Evolutionary conservation across 2,888 invertebrate genomes (phyloP).

Genomic region (Drosophila suboccidentalis): DNA sequence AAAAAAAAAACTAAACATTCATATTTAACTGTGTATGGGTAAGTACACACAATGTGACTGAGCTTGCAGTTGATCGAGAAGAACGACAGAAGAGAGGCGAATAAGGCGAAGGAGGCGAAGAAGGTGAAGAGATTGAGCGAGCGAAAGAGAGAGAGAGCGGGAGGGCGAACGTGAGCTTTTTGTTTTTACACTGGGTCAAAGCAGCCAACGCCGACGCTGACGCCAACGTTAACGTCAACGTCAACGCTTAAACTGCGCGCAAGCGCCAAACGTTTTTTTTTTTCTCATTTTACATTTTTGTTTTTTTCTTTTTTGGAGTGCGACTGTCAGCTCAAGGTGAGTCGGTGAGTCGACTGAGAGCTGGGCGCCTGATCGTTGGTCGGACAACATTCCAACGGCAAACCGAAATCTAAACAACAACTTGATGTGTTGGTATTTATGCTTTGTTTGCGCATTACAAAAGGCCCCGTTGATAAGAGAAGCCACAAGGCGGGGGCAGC

Average conservation of each 20-base stretch:
- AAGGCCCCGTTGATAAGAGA: slow-evolving; percentile 60
- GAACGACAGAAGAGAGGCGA: slow-evolving; percentile 2
- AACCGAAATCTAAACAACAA: slow-evolving; percentile 67
- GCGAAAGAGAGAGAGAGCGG: background rate
- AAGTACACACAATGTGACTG: slow-evolving; percentile 51
- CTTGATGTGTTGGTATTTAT: slow-evolving; percentile 73
- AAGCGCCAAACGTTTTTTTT: slow-evolving; percentile 38
- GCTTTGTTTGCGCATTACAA: slow-evolving; percentile 76
- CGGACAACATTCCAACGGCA: slow-evolving; percentile 63
- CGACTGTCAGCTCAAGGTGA: slow-evolving; percentile 71
- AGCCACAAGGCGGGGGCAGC: slow-evolving; percentile 37
- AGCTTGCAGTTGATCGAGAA: slow-evolving; percentile 29
- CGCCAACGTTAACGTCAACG: slow-evolving; percentile 26
- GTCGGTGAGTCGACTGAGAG: slow-evolving; percentile 38
- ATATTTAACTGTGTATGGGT: slow-evolving; percentile 38
- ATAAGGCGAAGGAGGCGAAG: too few species aligned
- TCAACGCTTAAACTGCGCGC: slow-evolving; percentile 31
- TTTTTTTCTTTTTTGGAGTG: slow-evolving; percentile 41
- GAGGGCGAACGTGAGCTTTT: slow-evolving; percentile 32
- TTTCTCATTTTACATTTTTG: slow-evolving; percentile 7
- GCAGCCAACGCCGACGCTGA: slow-evolving; percentile 38
- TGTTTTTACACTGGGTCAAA: slow-evolving; percentile 58
- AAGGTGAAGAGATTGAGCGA: background rate
- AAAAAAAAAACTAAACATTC: slow-evolving; percentile 24
- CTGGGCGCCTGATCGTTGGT: slow-evolving; percentile 31